phyloP scores from a whole-genome alignment of 2,888 invertebrate species.

The Clostera curtula region DNA sequence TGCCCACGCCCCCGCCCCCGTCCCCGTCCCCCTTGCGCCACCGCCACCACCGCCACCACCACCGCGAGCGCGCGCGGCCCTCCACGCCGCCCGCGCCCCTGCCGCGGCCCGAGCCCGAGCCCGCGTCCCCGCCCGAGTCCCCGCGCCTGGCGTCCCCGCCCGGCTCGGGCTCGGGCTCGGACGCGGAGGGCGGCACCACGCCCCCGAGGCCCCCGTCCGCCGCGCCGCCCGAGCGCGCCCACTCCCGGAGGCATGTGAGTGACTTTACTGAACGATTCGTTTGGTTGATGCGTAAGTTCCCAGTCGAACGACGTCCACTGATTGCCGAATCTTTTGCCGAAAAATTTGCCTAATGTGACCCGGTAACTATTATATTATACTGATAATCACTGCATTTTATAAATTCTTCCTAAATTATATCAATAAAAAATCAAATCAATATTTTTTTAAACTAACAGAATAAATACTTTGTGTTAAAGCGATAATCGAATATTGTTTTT shows the following conservation, averaged over 20 bases:
- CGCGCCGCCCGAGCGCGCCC: conserved; percentile 16
- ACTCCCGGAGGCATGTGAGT: conserved; percentile 1
- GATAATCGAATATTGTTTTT: too few species aligned
- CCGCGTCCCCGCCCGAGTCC: conserved; percentile 8
- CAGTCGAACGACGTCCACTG: conserved; percentile 4
- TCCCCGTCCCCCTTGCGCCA: not conserved
- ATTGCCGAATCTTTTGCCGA: too few species aligned
- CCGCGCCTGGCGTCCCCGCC: conserved; percentile 13
- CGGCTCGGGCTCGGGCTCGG: conserved; percentile 13
- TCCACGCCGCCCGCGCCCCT: conserved; percentile 11
- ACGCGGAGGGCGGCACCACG: conserved; percentile 20
- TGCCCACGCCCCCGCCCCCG: not conserved
- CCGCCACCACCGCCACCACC: not conserved
- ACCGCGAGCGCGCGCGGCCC: conserved; percentile 2
- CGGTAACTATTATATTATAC: too few species aligned
- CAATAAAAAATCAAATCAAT: too few species aligned
- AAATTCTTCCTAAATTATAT: too few species aligned
- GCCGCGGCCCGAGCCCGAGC: conserved; percentile 15
- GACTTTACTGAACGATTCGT: too few species aligned
- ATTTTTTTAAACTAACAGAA: too few species aligned
- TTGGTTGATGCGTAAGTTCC: conserved; percentile 1
- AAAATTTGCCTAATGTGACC: too few species aligned
- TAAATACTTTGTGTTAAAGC: too few species aligned
- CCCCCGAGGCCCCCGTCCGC: conserved; percentile 17
- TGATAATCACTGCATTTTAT: too few species aligned